phyloP scores from a whole-genome alignment of 2,888 invertebrate genomes.

The Andrena chrysosceles region DNA sequence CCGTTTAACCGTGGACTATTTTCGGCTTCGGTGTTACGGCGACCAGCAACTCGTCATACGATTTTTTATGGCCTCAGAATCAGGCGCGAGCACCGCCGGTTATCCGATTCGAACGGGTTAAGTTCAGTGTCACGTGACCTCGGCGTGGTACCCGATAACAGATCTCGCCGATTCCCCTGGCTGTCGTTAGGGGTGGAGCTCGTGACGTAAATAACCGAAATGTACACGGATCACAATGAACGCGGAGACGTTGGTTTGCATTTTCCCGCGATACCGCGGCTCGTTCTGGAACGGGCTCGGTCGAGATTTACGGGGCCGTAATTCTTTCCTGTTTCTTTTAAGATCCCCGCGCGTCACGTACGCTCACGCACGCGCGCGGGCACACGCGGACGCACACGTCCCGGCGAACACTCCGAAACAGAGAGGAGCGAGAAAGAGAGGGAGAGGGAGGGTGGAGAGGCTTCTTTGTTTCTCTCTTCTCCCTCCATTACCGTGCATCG shows the following conservation, averaged over 20 bases:
- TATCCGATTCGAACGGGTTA: not conserved
- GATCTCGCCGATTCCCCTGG: not conserved
- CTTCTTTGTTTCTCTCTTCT: constrained; percentile 61
- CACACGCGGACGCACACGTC: constrained; percentile 22
- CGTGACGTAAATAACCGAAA: constrained; percentile 54
- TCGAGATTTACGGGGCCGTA: constrained; percentile 60
- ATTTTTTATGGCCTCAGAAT: too few species aligned
- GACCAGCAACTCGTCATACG: too few species aligned
- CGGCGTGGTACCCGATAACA: constrained; percentile 20
- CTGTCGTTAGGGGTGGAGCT: constrained; percentile 1
- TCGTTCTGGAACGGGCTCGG: constrained; percentile 45
- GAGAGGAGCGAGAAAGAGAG: not conserved
- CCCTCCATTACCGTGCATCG: constrained; percentile 42
- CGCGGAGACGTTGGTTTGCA: constrained; percentile 39
- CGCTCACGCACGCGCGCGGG: not conserved
- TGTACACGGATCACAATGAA: constrained; percentile 55
- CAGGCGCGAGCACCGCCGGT: too few species aligned
- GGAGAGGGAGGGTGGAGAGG: constrained; percentile 36
- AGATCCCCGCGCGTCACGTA: constrained; percentile 34
- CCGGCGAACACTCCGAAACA: constrained; percentile 31
- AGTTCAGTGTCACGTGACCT: constrained; percentile 20
- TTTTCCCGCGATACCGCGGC: constrained; percentile 41
- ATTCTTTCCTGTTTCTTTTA: constrained; percentile 59
- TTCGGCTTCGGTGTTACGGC: too few species aligned
- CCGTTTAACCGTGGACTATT: too few species aligned